Base-by-base conservation (phyloP, 2,113 vertebrate genomes). In the Origma solitaria region DNA sequence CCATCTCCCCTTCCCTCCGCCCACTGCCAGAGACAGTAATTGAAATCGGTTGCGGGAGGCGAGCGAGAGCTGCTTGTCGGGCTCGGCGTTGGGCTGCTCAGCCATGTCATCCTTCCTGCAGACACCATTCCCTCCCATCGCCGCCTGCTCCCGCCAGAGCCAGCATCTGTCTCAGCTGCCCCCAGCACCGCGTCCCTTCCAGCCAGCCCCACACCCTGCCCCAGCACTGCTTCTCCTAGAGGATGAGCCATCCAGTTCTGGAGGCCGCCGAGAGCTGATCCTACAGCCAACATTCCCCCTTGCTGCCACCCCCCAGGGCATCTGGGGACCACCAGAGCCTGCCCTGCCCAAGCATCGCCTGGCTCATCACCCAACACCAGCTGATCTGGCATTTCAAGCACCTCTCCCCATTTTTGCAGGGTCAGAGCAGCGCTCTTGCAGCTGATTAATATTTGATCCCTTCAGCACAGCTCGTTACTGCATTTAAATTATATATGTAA, bases 371-470 rank as follows among this genome's bases (percentile, higher is more conserved):
- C 45, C 77, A 31, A 30, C 23, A 2, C 17, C 1, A 0, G 28
- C 73, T 71, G 64, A 45, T 82, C 73, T 64, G 81, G 85, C 78
- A 93, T 93, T 97, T 88, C 92, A 92, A 78, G 30, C 91, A 62
- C 91, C 77, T 93, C 78, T 82, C 84, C 89, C 70, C 76, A 66
- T 94, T 95, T 94, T 94, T 16, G 1, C 83, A 57, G 88, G 96
- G 95, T 96, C 96, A 94, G 89, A 96, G 94, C 82, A 45, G 79
- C 44, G 11, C 49, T 88, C 77, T 95, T 68, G 77, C 21, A 13
- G 84, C 95, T 96, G 94, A 97, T 97, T 97, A 97, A 97, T 98
- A 97, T 98, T 98, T 98, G 91, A 97, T 97, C 90, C 97, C 87
- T 94, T 93, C 79, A 97, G 95, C 95, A 88, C 91, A 94, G 96